Evolutionary conservation across 2,888 invertebrate genomes (phyloP), one percentile per base, ranked within the genome.

Genomic region (Napeogenes inachia): DNA sequence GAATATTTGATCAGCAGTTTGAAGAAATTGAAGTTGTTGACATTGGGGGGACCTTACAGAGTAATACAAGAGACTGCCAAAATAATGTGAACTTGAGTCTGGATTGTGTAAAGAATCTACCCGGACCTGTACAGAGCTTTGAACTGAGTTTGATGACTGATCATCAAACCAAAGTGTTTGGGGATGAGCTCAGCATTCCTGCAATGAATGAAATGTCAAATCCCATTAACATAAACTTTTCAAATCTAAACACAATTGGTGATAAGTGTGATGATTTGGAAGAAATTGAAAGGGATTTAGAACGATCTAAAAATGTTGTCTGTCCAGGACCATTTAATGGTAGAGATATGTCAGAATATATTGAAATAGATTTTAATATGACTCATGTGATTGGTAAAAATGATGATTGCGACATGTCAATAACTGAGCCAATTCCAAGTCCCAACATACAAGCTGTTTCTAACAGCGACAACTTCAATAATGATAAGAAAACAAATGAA

Each of bases 401-500:
- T 54, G 80, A 83, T 32, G 81, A 78, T 4, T 81, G 77, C 13
- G 84, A 89, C 66, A 88, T 89, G 87, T 88, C 89, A 0, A 84
- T 89, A 45, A 89, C 89, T 1, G 85, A 87, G 38, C 84, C 82
- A 0, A 74, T 89, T 13, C 75, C 71, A 1, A 80, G 77, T 64
- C 82, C 84, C 0, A 81, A 84, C 70, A 82, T 86, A 0, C 79
- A 84, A 65, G 78, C 80, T n/a, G 68, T 65, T 8, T 74, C 78
- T 8, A 81, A 75, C 68, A 79, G 64, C 57, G 66, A 58, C 42
- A 60, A 53, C 45, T 72, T 73, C 1, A 56, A 58, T 13, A 57
- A 71, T 50, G 73, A 76, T 21, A 80, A 72, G 13, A 79, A 74
- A 62, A 35, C 63, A 2, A 68, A 54, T 13, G 45, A 65, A 30